Conservation (phyloP, 35 echinoderm and acorn worm species). For the Ptychodera flava region DNA sequence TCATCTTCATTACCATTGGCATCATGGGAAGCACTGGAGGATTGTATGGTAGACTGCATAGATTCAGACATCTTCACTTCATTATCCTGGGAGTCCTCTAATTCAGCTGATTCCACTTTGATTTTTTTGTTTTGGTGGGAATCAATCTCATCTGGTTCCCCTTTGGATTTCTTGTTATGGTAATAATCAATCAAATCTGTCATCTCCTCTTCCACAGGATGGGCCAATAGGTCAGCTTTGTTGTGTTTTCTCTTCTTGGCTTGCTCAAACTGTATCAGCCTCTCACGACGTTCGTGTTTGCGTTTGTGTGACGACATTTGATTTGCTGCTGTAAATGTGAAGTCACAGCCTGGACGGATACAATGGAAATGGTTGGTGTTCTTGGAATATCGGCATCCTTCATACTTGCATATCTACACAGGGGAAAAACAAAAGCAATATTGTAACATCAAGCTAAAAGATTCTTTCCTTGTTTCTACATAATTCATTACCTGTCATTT, state of each 20-base stretch:
- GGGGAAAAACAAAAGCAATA: conserved; percentile 21
- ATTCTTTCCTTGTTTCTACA: too few species aligned
- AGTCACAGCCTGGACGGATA: conserved; percentile 87
- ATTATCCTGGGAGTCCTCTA: too few species aligned
- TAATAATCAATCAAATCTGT: background rate
- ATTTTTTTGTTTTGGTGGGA: too few species aligned
- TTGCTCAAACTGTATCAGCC: conserved; percentile 86
- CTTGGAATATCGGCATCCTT: conserved; percentile 83
- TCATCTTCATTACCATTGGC: too few species aligned
- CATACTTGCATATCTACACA: conserved; percentile 73
- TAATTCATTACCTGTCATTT: too few species aligned
- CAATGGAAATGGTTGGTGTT: conserved; percentile 99
- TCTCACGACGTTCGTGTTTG: conserved; percentile 88
- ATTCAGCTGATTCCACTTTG: too few species aligned
- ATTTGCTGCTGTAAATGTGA: conserved; percentile 95
- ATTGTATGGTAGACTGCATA: too few species aligned
- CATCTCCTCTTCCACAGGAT: background rate
- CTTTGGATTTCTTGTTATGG: background rate
- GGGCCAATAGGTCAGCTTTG: background rate
- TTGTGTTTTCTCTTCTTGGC: background rate
- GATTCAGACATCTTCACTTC: too few species aligned
- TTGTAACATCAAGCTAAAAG: too few species aligned
- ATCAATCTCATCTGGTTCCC: background rate
- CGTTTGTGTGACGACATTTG: conserved; percentile 99
- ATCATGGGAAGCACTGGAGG: too few species aligned